A percentile compares a stretch with the other conserved stretches of the same genome.
Conservation (phyloP, 2,113 vertebrate species). For the Dascyllus trimaculatus region DNA sequence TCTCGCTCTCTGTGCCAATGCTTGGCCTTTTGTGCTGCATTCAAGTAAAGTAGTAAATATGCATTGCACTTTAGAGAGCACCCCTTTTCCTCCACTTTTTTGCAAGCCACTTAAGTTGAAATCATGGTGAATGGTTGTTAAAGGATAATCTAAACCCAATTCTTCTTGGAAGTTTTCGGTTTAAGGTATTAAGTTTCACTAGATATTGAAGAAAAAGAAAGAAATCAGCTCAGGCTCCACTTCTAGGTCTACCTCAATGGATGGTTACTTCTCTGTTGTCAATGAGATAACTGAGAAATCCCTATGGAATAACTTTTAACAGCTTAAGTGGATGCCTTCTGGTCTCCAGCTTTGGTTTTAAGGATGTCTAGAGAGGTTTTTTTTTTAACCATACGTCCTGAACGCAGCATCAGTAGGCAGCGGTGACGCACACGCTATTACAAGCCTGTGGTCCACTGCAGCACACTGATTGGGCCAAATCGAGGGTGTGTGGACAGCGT, state of each 20-base stretch:
- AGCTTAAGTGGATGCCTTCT: background rate
- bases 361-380: conserved; percentile 31
- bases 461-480: conserved; percentile 80
- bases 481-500: conserved; percentile 84
- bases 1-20: conserved; percentile 23
- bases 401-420: conserved; percentile 70
- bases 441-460: conserved; percentile 72
- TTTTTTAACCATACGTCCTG: conserved; percentile 56
- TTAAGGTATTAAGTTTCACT: background rate
- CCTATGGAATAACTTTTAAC: too few species aligned
- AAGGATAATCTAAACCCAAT: background rate
- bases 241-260: too few species aligned
- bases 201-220: background rate
- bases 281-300: too few species aligned
- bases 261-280: too few species aligned
- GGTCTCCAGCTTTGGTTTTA: background rate
- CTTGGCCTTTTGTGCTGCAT: conserved; percentile 30
- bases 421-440: conserved; percentile 74
- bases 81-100: background rate
- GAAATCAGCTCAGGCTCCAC: too few species aligned
- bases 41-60: conserved; percentile 14
- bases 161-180: background rate
- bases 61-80: background rate
- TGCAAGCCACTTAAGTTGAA: background rate
- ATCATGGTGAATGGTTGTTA: background rate